These are phyloP conservation scores for Pygoscelis antarcticus DNA, from an alignment of 2,113 vertebrate species.

Conservation along the genomic window DNA sequence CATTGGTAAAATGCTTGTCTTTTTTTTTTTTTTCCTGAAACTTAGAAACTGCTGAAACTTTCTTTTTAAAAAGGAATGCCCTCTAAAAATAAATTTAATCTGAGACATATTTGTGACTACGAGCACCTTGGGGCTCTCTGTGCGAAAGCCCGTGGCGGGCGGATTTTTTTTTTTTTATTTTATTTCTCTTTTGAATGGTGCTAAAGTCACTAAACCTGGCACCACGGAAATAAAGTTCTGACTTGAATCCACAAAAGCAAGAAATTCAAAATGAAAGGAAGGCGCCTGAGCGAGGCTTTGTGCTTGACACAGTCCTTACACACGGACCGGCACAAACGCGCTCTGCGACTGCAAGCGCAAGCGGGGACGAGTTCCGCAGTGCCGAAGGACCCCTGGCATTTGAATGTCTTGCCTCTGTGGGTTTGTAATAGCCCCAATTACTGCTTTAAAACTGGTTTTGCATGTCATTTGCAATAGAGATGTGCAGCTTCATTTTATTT, in stretches of 20 bases:
- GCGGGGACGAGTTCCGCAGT: rapidly evolving
- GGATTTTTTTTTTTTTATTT: not conserved
- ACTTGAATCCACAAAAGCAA: slow-evolving; percentile 50
- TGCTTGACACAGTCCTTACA: rapidly evolving
- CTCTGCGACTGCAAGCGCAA: rapidly evolving
- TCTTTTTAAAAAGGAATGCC: slow-evolving; percentile 28
- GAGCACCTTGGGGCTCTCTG: not conserved
- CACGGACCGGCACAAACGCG: rapidly evolving
- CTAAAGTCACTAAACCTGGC: not conserved
- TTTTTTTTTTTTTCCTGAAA: not conserved
- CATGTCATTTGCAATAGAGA: slow-evolving; percentile 32
- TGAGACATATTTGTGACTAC: not conserved
- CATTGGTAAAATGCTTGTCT: slow-evolving; percentile 43
- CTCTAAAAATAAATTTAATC: not conserved
- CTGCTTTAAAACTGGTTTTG: slow-evolving; percentile 27
- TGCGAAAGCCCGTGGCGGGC: not conserved
- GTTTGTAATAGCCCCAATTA: slow-evolving; percentile 31
- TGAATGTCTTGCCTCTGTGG: slow-evolving; percentile 26
- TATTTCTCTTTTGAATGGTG: not conserved
- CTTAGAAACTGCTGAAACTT: not conserved
- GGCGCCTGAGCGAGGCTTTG: rapidly evolving
- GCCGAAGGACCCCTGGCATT: rapidly evolving
- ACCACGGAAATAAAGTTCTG: not conserved
- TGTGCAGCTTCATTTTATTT: slow-evolving; percentile 29
- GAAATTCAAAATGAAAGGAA: not conserved